Percentiles rank a stretch among this genome's conserved stretches.
phyloP scores from a whole-genome alignment of 2,888 invertebrate species.

The Harpalus rubripes region DNA sequence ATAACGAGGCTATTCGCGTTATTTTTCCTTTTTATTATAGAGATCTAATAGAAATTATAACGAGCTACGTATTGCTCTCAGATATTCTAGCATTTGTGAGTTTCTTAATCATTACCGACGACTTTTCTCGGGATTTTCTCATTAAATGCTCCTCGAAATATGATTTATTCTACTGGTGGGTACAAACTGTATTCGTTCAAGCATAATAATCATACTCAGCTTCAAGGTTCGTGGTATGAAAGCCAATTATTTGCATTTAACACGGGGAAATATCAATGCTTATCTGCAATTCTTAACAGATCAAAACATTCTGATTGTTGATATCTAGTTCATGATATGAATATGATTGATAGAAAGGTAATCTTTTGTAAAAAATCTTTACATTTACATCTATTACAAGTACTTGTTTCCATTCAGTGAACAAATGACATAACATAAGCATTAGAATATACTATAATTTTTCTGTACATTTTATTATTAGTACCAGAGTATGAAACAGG shows the following conservation, averaged over 20 bases:
- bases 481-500: no score
- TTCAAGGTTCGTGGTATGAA: conserved; percentile 8
- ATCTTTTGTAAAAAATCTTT: not conserved
- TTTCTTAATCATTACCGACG: not conserved
- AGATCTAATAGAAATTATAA: conserved; percentile 53
- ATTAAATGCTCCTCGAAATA: conserved; percentile 13
- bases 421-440: no score
- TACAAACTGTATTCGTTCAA: conserved; percentile 26
- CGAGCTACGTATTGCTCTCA: conserved; percentile 19
- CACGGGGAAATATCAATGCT: not conserved
- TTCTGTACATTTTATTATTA: no score
- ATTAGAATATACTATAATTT: no score
- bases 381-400: not conserved
- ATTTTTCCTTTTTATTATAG: conserved; percentile 33
- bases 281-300: not conserved
- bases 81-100: conserved; percentile 18
- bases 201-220: conserved; percentile 16
- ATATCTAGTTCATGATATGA: conserved; percentile 9
- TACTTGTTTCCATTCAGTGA: not conserved
- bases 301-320: conserved; percentile 19
- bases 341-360: conserved; percentile 13
- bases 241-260: conserved; percentile 38
- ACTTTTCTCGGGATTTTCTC: not conserved
- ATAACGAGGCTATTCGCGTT: conserved; percentile 49
- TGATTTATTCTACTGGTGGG: conserved; percentile 12